Evolutionary conservation across 2,888 invertebrate species (phyloP), one percentile per base, ranked within the genome.

Genomic region (Hyposoter dolosus): DNA sequence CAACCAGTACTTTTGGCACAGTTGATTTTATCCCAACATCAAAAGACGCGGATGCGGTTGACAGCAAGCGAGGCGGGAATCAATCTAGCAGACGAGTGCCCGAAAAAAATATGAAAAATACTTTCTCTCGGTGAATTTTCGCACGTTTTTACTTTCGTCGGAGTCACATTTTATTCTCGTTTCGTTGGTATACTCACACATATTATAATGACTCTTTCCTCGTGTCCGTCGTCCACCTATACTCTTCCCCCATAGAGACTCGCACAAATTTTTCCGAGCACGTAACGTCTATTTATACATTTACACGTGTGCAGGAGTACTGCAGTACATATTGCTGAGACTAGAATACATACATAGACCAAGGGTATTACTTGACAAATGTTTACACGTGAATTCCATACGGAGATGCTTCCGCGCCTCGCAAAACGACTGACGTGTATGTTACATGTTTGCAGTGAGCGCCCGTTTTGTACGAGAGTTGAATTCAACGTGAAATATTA

Each of bases 311-410:
- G 60, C 45, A n/a, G 43, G 40, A 15, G 63, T 28, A 71, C 45
- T 12, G 43, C 32, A 19, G 71, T 63, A 50, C 35, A 23, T 71
- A 71, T 74, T 75, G 45, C 45, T 53, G 32, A 68, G 12, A 56
- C 28, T 23, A 17, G 43, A 45, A 45, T 74, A 78, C 12, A 60
- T 23, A 50, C 63, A 68, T 63, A 74, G 60, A 17, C n/a, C 53
- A 35, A 19, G 68, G 35, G 35, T 72, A 77, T 75, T 76, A 47
- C 71, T 81, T 77, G 83, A 83, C 83, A 84, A 86, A 86, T 83
- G 86, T 81, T 86, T 83, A 83, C 86, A 86, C 77, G 86, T 83
- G 77, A 83, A 80, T 77, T 83, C 74, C 83, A 77, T 77, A 77
- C 83, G 72, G 50, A 81, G 74, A 74, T 74, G 56, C 23, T 72